These are phyloP conservation scores for Chelonus insularis DNA, from an alignment of 1,140 invertebrate species.

Conservation along the genomic window DNA sequence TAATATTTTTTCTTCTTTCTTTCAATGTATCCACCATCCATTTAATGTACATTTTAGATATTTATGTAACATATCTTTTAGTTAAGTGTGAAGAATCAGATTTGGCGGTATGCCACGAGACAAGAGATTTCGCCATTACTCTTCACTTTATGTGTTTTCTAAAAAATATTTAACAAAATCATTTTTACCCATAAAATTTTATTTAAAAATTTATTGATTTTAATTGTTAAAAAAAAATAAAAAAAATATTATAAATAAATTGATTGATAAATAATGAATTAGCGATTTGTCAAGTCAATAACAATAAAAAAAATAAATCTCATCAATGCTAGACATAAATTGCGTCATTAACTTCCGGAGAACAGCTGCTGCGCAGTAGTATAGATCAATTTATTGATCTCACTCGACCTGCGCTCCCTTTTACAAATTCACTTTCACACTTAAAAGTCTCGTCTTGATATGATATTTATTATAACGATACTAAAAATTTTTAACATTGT, in stretches of 20 bases:
- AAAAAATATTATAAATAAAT: too few relatives aligned
- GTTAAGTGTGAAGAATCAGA: not conserved
- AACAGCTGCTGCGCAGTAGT: conserved; percentile 31
- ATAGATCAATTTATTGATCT: conserved; percentile 19
- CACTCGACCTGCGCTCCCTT: conserved; percentile 4
- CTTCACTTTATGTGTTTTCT: not conserved
- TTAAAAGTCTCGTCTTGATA: not conserved
- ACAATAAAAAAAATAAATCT: too few relatives aligned
- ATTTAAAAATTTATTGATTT: too few relatives aligned
- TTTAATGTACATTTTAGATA: not conserved
- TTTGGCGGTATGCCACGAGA: not conserved
- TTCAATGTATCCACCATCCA: too few relatives aligned
- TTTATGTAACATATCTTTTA: not conserved
- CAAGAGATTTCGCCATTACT: not conserved
- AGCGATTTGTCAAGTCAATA: too few relatives aligned
- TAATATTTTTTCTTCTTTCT: too few relatives aligned
- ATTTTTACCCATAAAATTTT: too few relatives aligned
- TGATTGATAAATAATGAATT: too few relatives aligned
- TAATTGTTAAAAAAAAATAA: too few relatives aligned
- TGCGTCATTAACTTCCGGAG: conserved; percentile 34
- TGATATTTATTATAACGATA: not conserved
- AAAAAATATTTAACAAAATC: not conserved
- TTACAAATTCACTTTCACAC: conserved; percentile 10
- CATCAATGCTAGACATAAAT: conserved; percentile 10
- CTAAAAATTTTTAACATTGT: not conserved